Percentiles rank a stretch among this genome's conserved stretches.
phyloP scores from a whole-genome alignment of 2,888 invertebrate species.

The Drosophila melanosoma region DNA sequence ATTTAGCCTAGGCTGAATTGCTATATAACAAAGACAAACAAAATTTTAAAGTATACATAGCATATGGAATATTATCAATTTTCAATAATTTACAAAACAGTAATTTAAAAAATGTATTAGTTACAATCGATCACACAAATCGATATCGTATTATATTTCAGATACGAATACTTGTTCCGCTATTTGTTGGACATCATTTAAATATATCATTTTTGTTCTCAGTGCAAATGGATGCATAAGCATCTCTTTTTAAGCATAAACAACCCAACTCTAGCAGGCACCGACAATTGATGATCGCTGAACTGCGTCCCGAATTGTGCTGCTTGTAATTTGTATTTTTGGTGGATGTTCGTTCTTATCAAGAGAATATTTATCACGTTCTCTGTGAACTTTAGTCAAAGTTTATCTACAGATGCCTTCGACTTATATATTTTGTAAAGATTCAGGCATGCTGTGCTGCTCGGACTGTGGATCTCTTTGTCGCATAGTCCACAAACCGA shows the following conservation, averaged over 20 bases:
- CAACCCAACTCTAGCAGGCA: constrained; percentile 33
- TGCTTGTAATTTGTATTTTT: constrained; percentile 25
- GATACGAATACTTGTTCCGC: background rate
- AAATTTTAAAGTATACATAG: background rate
- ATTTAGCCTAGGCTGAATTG: background rate
- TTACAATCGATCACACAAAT: background rate
- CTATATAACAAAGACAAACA: background rate
- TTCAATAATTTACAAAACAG: background rate
- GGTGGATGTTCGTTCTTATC: constrained; percentile 63
- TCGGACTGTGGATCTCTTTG: constrained; percentile 61
- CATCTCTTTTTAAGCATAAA: constrained; percentile 60
- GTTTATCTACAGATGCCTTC: constrained; percentile 77
- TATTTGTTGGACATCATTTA: background rate
- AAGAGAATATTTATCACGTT: constrained; percentile 81
- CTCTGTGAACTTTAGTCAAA: constrained; percentile 84
- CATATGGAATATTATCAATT: background rate
- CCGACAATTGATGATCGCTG: constrained; percentile 43
- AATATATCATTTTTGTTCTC: background rate
- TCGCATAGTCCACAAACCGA: constrained; percentile 29
- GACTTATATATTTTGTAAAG: constrained; percentile 13
- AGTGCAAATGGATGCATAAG: constrained; percentile 14
- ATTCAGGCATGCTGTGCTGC: constrained; percentile 15
- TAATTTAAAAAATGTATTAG: background rate
- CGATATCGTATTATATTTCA: background rate
- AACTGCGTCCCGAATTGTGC: constrained; percentile 47